These are phyloP conservation scores for Pseudococcus longispinus DNA, from an alignment of 2,888 invertebrate genomes.

Conservation along the genomic window DNA sequence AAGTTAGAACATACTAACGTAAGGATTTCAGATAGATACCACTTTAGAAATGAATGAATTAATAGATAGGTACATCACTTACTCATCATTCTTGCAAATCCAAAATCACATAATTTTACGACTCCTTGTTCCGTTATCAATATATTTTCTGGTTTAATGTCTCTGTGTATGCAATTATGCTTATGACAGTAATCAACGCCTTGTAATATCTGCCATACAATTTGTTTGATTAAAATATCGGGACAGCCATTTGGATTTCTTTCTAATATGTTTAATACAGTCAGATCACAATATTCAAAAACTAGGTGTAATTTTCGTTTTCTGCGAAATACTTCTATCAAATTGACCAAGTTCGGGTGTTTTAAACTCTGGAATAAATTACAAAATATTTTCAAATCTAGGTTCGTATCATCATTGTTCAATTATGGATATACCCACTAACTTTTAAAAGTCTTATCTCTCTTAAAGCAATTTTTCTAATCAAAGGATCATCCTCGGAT, in stretches of 20 bases:
- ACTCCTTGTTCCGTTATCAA: conserved; percentile 89
- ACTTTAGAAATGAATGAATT: too few species aligned
- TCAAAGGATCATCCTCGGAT: conserved; percentile 95
- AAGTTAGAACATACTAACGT: too few species aligned
- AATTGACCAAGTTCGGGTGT: conserved; percentile 95
- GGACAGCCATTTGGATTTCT: conserved; percentile 92
- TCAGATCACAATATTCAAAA: conserved; percentile 98
- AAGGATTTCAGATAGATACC: too few species aligned
- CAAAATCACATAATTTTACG: conserved; percentile 97
- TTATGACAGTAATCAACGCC: conserved; percentile 97
- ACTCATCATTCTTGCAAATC: conserved; percentile 96
- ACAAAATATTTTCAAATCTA: neutral
- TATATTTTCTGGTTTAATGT: conserved; percentile 99
- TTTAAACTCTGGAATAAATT: conserved; percentile 82
- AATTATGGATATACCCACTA: conserved; percentile 58
- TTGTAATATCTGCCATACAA: conserved; percentile 93
- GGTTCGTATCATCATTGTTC: too few species aligned
- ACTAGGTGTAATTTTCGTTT: conserved; percentile 95
- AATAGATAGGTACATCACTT: conserved; percentile 62
- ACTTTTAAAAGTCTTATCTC: conserved; percentile 96
- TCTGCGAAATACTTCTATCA: conserved; percentile 95
- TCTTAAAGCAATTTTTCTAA: conserved; percentile 92
- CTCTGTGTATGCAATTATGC: conserved; percentile 94
- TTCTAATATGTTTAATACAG: conserved; percentile 94
- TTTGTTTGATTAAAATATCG: conserved; percentile 86